These are phyloP conservation scores for Brienomyrus brachyistius DNA, from an alignment of 2,113 vertebrate genomes.

Conservation along the genomic window DNA sequence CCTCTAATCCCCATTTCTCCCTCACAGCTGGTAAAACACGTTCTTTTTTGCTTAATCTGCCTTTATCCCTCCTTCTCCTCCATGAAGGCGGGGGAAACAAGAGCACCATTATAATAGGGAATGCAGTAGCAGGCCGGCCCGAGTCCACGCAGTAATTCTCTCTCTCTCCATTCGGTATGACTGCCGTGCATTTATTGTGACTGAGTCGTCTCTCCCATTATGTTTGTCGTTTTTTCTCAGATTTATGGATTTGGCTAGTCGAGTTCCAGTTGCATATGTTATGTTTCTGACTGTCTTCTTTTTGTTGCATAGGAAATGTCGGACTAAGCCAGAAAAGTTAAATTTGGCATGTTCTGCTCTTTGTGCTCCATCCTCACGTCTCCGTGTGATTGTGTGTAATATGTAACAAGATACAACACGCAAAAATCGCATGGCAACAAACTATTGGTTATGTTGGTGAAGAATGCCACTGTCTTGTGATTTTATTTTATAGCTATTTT, in stretches of 20 bases:
- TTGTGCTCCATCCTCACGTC: neutral
- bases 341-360: neutral
- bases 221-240: neutral
- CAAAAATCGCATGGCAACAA: neutral
- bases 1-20: neutral
- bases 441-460: neutral
- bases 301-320: neutral
- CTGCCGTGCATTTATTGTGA: conserved; percentile 20
- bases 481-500: neutral
- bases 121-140: conserved; percentile 81
- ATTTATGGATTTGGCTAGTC: neutral
- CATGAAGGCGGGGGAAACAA: conserved; percentile 74
- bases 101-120: conserved; percentile 98
- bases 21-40: neutral
- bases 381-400: neutral
- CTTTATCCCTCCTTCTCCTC: conserved; percentile 6
- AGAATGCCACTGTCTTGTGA: neutral
- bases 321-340: neutral
- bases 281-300: neutral
- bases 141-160: conserved; percentile 24
- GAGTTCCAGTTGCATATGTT: neutral
- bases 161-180: neutral
- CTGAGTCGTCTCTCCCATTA: neutral
- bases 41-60: conserved; percentile 22
- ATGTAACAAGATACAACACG: neutral